A percentile compares a stretch with the other conserved stretches of the same genome.
Conservation (phyloP, 1,140 invertebrate genomes). For the Conopomorpha cramerella region DNA sequence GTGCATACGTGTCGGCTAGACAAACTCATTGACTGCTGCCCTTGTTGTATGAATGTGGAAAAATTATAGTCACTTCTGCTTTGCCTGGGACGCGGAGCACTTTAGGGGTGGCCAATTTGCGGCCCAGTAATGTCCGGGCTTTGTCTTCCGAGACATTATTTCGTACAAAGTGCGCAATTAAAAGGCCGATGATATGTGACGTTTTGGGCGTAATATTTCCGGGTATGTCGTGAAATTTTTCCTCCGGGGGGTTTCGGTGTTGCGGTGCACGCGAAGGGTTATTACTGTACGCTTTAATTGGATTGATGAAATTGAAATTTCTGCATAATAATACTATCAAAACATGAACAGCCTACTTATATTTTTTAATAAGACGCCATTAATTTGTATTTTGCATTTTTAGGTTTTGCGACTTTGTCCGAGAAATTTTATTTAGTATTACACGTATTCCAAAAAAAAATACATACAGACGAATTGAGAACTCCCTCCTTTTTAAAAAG, state of each 20-base stretch:
- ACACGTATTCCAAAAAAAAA: neutral
- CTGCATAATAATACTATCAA: neutral
- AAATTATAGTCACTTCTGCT: conserved; percentile 55
- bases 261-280: too few species aligned
- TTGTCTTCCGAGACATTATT: conserved; percentile 40
- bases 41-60: conserved; percentile 61
- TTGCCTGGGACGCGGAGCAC: conserved; percentile 47
- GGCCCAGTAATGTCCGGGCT: conserved; percentile 32
- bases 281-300: too few species aligned
- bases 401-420: too few species aligned
- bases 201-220: neutral
- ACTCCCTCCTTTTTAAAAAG: conserved; percentile 58
- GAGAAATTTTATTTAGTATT: too few species aligned
- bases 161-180: conserved; percentile 43
- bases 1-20: too few species aligned
- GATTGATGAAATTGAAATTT: neutral
- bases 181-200: conserved; percentile 13
- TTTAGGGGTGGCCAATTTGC: conserved; percentile 48
- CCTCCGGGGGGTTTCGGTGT: too few species aligned
- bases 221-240: neutral
- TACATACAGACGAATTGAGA: conserved; percentile 48
- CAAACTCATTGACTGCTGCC: conserved; percentile 59
- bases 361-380: too few species aligned
- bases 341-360: too few species aligned
- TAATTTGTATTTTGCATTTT: too few species aligned